Evolutionary conservation across 2,888 invertebrate genomes (phyloP), one percentile per base, ranked within the genome.

Genomic region (Cantharis nigra): DNA sequence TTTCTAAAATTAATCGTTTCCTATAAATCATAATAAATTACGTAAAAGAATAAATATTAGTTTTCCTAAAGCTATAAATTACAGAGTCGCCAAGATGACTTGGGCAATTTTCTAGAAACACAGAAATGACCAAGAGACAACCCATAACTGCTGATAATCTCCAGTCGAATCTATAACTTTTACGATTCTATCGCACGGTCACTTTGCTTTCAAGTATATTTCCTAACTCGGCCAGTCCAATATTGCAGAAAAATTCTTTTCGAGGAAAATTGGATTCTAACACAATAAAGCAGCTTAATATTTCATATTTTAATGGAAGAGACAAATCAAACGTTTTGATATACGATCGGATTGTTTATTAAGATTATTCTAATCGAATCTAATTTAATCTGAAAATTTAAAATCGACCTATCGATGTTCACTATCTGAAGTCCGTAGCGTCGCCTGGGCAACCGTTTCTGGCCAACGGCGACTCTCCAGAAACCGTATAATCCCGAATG

Each of bases 71-170:
- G 70, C 18, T 75, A 78, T 78, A 78, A 78, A 78, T 78, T 64
- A 30, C 18, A 18, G 20, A 78, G 75, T 78, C 75, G 78, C 76
- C 78, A 76, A 82, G 84, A 85, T 84, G 84, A 86, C 85, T 84
- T 83, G 82, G 83, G 83, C 85, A 86, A 86, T 86, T 85, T 84
- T 83, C 84, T 82, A 82, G 84, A 85, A 86, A 86, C 86, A 84
- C 85, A 84, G 83, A 85, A 86, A 86, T 84, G 85, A 86, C 87
- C 85, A 86, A 83, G 83, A 85, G 85, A 86, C 85, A 86, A 86
- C 85, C 85, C 85, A 86, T 87, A 87, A 87, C 86, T 85, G 85
- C 85, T 85, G 86, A 86, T 87, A 87, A 87, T 87, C 86, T 86
- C 84, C 82, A 84, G 83, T 83, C 84, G 86, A 85, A 87, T 87